A percentile compares a stretch with the other conserved stretches of the same genome.
Evolutionary conservation across 1,140 invertebrate species (phyloP).

Genomic region (Ceratina australensis): DNA sequence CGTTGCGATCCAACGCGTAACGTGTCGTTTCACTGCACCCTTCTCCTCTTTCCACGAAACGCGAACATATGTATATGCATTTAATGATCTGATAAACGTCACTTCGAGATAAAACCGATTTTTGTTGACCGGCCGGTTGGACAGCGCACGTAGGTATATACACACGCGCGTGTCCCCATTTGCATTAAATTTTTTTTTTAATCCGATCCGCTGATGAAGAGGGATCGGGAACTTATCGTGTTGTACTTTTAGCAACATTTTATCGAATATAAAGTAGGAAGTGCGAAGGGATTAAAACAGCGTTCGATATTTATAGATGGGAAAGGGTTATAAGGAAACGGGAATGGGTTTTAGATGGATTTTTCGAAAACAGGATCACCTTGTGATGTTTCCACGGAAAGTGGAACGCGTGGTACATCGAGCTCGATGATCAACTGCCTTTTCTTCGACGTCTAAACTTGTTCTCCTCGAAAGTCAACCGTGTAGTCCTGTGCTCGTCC

Average conservation of each 20-base stretch:
- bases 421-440: neutral
- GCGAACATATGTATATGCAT: constrained; percentile 51
- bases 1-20: constrained; percentile 53
- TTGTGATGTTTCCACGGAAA: neutral
- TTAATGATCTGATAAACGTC: constrained; percentile 56
- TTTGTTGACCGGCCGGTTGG: constrained; percentile 12
- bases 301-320: too few species aligned
- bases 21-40: constrained; percentile 38
- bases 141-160: too few species aligned
- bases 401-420: neutral
- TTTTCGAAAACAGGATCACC: too few species aligned
- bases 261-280: too few species aligned
- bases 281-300: too few species aligned
- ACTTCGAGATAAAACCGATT: constrained; percentile 45
- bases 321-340: too few species aligned
- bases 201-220: too few species aligned
- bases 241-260: too few species aligned
- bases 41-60: constrained; percentile 49
- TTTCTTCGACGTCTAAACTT: constrained; percentile 3
- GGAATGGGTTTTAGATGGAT: too few species aligned
- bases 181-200: neutral
- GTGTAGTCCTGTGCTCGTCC: neutral
- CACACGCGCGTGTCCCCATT: too few species aligned
- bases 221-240: too few species aligned
- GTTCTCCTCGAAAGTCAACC: constrained; percentile 12